phyloP scores from a whole-genome alignment of 2,113 vertebrate species.

The Cololabis saira region DNA sequence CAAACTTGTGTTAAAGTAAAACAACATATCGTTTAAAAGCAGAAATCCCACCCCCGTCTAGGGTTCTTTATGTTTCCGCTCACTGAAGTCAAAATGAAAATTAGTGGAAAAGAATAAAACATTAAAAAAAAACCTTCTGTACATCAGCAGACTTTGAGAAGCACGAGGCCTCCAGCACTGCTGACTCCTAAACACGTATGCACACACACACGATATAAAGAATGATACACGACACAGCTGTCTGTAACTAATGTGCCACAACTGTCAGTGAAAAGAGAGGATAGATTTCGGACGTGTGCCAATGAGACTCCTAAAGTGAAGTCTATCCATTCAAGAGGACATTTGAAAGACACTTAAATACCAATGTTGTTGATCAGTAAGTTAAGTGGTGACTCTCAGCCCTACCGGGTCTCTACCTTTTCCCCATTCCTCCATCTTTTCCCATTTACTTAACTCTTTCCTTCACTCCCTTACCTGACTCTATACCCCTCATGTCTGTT shows the following conservation, averaged over 20 bases:
- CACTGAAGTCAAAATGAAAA: slow-evolving; percentile 57
- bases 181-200: slow-evolving; percentile 20
- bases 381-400: too few species aligned
- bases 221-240: too few species aligned
- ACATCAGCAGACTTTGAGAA: slow-evolving; percentile 65
- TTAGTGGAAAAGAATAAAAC: slow-evolving; percentile 27
- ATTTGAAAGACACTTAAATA: background rate
- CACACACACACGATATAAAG: slow-evolving; percentile 23
- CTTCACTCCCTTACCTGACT: slow-evolving; percentile 41
- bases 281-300: slow-evolving; percentile 5
- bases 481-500: slow-evolving; percentile 49
- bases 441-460: slow-evolving; percentile 50
- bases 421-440: slow-evolving; percentile 40
- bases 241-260: too few species aligned
- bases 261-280: slow-evolving; percentile 6
- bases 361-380: too few species aligned
- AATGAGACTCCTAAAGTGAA: background rate
- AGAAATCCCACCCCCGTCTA: slow-evolving; percentile 28
- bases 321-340: background rate
- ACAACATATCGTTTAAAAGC: slow-evolving; percentile 25
- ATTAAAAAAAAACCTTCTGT: slow-evolving; percentile 55
- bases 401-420: slow-evolving; percentile 37
- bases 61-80: slow-evolving; percentile 47
- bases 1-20: background rate
- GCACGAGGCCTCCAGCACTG: slow-evolving; percentile 62